Evolutionary conservation across 2,888 invertebrate genomes (phyloP).

Genomic region (Atethmia centrago): DNA sequence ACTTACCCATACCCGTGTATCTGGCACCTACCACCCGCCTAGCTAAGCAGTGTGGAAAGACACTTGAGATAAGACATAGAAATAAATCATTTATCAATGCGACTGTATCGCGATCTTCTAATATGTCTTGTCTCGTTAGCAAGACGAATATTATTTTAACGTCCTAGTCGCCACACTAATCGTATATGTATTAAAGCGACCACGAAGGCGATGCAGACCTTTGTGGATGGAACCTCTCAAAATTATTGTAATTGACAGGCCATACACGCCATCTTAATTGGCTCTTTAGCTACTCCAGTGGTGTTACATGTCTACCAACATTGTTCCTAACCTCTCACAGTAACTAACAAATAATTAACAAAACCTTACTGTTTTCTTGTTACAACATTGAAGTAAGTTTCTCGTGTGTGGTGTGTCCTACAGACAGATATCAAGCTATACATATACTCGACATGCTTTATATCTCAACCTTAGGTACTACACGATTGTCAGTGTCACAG

Average conservation of each 20-base stretch:
- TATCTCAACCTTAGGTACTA: neutral
- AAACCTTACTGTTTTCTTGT: neutral
- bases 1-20: neutral
- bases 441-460: constrained; percentile 12
- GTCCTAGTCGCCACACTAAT: constrained; percentile 17
- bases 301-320: neutral
- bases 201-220: constrained; percentile 46
- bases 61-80: constrained; percentile 27
- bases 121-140: constrained; percentile 16
- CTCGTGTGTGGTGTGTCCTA: constrained; percentile 39
- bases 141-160: constrained; percentile 9
- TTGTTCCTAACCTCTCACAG: constrained; percentile 16
- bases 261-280: constrained; percentile 25
- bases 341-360: constrained; percentile 22
- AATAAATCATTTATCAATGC: neutral
- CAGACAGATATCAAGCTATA: constrained; percentile 18
- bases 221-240: constrained; percentile 46
- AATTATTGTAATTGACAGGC: constrained; percentile 56
- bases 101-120: neutral
- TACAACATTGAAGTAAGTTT: neutral
- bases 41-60: neutral
- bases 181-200: constrained; percentile 52
- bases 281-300: constrained; percentile 6
- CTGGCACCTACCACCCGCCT: neutral
- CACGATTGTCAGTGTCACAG: neutral